Conservation (phyloP, 2,113 vertebrate genomes). For the Scortum barcoo region DNA sequence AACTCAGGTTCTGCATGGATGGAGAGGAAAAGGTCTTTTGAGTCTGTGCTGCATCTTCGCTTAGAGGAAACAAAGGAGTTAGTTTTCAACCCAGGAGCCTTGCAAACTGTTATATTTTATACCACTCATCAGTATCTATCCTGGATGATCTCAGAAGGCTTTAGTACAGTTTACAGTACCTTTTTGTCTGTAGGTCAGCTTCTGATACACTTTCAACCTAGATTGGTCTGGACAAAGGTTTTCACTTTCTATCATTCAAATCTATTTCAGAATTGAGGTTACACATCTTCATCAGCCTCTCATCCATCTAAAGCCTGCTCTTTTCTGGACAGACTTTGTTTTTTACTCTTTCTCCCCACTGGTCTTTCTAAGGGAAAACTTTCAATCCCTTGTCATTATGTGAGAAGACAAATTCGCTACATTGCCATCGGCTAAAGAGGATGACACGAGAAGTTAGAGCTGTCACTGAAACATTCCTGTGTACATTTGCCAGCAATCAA, state of each 20-base stretch:
- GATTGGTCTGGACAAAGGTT: not conserved
- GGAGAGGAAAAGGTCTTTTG: constrained; percentile 67
- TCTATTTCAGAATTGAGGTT: not conserved
- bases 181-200: constrained; percentile 27
- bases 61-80: constrained; percentile 72
- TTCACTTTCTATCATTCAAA: not conserved
- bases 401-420: not conserved
- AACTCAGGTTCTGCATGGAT: constrained; percentile 26
- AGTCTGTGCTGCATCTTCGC: constrained; percentile 76
- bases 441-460: not conserved
- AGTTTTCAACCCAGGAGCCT: constrained; percentile 35
- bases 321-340: not conserved
- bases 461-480: not conserved
- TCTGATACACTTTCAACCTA: not conserved
- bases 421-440: not conserved
- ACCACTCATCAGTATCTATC: constrained; percentile 49
- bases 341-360: constrained; percentile 15
- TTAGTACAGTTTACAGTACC: not conserved
- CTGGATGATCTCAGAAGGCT: constrained; percentile 47
- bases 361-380: not conserved
- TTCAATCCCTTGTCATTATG: not conserved
- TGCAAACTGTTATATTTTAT: constrained; percentile 54
- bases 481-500: constrained; percentile 3
- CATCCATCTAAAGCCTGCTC: not conserved
- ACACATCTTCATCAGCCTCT: not conserved